Evolutionary conservation across 2,113 vertebrate genomes (phyloP), one percentile per base, ranked within the genome.

Genomic region (Austrofundulus limnaeus): DNA sequence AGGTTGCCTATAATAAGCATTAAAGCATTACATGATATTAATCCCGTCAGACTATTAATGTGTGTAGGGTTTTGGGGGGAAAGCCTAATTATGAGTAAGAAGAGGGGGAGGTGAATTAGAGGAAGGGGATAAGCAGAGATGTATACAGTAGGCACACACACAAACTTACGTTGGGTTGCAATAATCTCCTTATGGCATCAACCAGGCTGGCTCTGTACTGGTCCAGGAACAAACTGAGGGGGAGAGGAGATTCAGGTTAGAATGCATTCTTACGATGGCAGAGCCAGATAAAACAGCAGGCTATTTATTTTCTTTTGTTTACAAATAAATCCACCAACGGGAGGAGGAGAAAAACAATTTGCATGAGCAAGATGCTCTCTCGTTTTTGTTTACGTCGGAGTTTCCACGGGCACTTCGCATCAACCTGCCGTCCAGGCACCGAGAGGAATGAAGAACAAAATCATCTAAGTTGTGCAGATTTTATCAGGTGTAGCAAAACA

Each of bases 11-110:
- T 95, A 96, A 96, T 96, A 95, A 95, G 94, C 93, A 96, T 97
- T 96, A 96, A 96, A 97, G 95, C 94, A 95, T 98, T 95, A 97
- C 95, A 95, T 94, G 95, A 96, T 95, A 98, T 96, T 96, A 98
- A 98, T 95, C 95, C 95, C 93, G 91, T 95, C 94, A 94, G 93
- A 93, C 93, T 92, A 94, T 95, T 96, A 93, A 94, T 94, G 92
- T 92, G 92, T 91, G 92, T 92, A 92, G 95, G 93, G 92, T 92
- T 80, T 68, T 89, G 92, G 92, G 92, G 92, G 90, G 81, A 83
- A 88, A 91, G 91, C 92, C 94, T 96, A 98, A 98, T 98, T 97
- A 97, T 94, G 93, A 84, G 90, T 86, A 85, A 93, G 94, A 91
- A 82, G 88, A 92, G 89, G 83, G 87, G 91, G 93, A 75, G 92